Conservation (phyloP, 2,888 invertebrate genomes). For the Calameuta pallipes region DNA sequence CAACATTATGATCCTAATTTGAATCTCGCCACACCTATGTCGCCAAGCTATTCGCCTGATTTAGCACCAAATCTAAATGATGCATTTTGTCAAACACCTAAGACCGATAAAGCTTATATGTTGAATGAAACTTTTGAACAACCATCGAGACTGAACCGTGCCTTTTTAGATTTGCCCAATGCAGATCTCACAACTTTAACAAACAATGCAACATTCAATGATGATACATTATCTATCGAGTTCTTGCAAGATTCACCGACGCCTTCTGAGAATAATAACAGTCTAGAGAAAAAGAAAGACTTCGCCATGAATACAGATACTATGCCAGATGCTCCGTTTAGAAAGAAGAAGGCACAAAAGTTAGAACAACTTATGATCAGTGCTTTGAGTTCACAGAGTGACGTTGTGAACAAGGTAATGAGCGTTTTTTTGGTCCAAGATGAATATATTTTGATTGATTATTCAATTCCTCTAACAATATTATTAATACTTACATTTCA, state of each 20-base stretch:
- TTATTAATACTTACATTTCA: slow-evolving; percentile 24
- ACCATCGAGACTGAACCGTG: slow-evolving; percentile 25
- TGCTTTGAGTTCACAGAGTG: slow-evolving; percentile 62
- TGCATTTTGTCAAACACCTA: slow-evolving; percentile 51
- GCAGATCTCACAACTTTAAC: slow-evolving; percentile 55
- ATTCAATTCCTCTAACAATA: neutral
- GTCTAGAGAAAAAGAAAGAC: slow-evolving; percentile 46
- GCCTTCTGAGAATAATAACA: slow-evolving; percentile 49
- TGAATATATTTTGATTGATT: neutral
- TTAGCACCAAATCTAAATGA: slow-evolving; percentile 59
- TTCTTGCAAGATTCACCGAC: slow-evolving; percentile 55
- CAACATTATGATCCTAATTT: slow-evolving; percentile 31
- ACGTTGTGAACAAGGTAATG: slow-evolving; percentile 61
- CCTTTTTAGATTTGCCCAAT: slow-evolving; percentile 37
- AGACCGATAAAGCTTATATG: slow-evolving; percentile 43
- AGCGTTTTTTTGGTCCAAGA: neutral
- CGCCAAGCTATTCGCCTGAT: slow-evolving; percentile 54
- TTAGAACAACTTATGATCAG: slow-evolving; percentile 59
- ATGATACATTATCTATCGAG: slow-evolving; percentile 59
- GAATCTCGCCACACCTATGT: slow-evolving; percentile 39
- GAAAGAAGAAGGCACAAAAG: slow-evolving; percentile 62
- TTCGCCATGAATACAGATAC: slow-evolving; percentile 52
- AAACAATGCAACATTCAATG: slow-evolving; percentile 63
- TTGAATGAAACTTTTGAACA: slow-evolving; percentile 56
- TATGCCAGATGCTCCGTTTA: slow-evolving; percentile 53